phyloP scores from a whole-genome alignment of 1,140 invertebrate species.

The Microvelia longipes region DNA sequence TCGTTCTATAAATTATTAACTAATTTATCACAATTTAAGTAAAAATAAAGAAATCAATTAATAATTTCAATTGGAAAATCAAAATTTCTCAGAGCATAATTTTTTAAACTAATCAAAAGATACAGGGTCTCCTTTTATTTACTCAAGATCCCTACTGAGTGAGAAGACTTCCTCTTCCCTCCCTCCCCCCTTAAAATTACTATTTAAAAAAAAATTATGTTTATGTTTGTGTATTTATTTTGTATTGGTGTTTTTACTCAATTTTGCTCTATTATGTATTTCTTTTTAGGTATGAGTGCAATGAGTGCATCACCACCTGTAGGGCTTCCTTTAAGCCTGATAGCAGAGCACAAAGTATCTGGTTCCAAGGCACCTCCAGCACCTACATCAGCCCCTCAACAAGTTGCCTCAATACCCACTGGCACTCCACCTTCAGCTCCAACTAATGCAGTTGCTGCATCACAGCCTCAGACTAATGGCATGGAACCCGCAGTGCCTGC shows the following conservation, averaged over 20 bases:
- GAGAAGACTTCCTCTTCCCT: too few species aligned
- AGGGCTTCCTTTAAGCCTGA: constrained; percentile 18
- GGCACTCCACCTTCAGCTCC: constrained; percentile 4
- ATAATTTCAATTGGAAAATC: too few species aligned
- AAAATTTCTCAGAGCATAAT: too few species aligned
- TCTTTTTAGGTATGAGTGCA: constrained; percentile 19
- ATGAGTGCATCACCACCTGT: constrained; percentile 20
- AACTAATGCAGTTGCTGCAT: constrained; percentile 2
- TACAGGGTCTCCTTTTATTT: too few species aligned
- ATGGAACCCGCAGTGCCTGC: background rate
- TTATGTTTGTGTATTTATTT: background rate
- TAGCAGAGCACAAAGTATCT: constrained; percentile 15
- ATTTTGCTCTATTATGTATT: background rate
- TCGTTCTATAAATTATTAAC: too few species aligned
- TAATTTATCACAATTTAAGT: too few species aligned
- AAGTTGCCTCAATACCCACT: background rate
- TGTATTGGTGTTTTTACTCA: background rate
- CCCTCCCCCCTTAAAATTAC: too few species aligned
- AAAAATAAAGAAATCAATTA: too few species aligned
- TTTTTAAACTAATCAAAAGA: too few species aligned
- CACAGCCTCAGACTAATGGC: background rate
- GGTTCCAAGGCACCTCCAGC: background rate
- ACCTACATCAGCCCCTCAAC: background rate
- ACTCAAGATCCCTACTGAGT: too few species aligned
- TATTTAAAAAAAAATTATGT: too few species aligned